These are phyloP conservation scores for Anisognathus igniventris DNA, from an alignment of 2,797 vertebrate genomes.

Conservation along the genomic window DNA sequence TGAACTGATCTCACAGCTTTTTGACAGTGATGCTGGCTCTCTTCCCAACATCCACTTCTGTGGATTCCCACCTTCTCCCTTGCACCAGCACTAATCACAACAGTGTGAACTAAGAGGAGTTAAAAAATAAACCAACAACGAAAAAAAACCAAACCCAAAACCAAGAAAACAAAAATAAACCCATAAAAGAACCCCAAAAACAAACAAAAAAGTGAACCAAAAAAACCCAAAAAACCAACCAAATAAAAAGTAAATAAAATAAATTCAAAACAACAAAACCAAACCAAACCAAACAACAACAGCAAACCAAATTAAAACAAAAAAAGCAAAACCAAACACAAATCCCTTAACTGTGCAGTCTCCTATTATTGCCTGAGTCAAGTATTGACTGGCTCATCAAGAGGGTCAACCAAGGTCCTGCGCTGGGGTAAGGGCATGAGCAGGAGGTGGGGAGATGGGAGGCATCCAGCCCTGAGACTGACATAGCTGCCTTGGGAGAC, in stretches of 20 bases:
- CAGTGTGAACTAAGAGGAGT: background rate
- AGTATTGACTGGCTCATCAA: background rate
- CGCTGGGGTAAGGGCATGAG: background rate
- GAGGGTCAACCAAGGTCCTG: background rate
- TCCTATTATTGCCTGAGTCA: background rate
- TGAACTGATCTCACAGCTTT: background rate
- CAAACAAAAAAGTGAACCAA: background rate
- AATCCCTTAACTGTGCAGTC: background rate
- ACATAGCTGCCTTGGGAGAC: background rate
- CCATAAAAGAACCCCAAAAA: background rate
- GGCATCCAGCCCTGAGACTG: background rate
- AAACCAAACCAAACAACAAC: background rate
- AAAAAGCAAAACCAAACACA: rapidly evolving
- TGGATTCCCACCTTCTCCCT: background rate
- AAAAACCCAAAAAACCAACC: background rate
- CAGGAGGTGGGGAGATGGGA: background rate
- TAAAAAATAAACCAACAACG: background rate
- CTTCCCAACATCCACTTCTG: background rate
- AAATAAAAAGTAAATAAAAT: background rate
- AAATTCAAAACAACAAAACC: background rate
- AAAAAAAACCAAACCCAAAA: background rate
- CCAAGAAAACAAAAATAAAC: rapidly evolving
- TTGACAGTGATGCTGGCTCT: background rate
- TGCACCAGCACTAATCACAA: background rate
- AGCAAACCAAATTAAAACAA: background rate